Conservation (phyloP, 2,797 vertebrate genomes). For the Octomys mimax region DNA sequence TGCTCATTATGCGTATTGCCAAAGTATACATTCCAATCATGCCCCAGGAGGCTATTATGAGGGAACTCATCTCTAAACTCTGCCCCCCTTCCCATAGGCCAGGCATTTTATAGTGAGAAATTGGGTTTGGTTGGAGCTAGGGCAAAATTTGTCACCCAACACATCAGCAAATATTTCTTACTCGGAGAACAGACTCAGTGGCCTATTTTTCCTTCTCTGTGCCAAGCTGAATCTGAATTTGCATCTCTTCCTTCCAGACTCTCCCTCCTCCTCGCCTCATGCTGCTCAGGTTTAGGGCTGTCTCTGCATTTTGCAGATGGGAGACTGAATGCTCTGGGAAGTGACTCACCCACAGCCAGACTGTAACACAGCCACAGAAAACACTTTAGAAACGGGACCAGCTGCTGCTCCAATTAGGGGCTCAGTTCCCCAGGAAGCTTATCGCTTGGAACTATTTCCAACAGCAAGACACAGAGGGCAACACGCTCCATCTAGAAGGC, state of each 20-base stretch:
- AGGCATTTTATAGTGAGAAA: constrained; percentile 7
- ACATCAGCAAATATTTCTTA: not conserved
- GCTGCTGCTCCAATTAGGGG: constrained; percentile 46
- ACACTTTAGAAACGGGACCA: constrained; percentile 12
- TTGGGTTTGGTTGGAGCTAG: not conserved
- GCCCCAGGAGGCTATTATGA: not conserved
- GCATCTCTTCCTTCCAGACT: not conserved
- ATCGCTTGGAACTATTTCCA: not conserved
- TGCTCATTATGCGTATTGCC: constrained; percentile 27
- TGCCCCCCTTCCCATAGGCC: not conserved
- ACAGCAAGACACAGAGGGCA: not conserved
- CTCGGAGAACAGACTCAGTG: not conserved
- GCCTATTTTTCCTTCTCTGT: not conserved
- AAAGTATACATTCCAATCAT: not conserved
- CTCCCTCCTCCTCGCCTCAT: not conserved
- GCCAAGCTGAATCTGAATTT: not conserved
- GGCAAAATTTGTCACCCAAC: not conserved
- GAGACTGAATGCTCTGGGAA: constrained; percentile 38
- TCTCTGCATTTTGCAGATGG: constrained; percentile 21
- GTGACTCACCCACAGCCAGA: constrained; percentile 65
- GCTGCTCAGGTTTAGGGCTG: not conserved
- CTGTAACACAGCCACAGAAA: constrained; percentile 33
- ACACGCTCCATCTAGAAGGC: not conserved
- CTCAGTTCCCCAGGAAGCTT: not conserved
- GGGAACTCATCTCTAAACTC: not conserved